Evolutionary conservation across 2,113 vertebrate species (phyloP).

Genomic region (Phocoena sinus): DNA sequence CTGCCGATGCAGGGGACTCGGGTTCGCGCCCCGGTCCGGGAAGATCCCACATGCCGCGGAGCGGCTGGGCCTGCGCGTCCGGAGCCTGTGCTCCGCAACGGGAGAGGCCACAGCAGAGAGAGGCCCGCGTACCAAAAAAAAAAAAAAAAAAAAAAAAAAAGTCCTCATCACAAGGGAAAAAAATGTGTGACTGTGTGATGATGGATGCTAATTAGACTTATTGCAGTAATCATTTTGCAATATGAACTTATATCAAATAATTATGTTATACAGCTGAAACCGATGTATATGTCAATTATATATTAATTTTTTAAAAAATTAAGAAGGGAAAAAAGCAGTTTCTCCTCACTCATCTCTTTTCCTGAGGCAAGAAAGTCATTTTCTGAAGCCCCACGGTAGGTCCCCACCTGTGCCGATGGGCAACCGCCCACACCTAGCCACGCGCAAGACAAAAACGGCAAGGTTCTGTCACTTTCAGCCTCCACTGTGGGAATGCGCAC

Average conservation of each 20-base stretch:
- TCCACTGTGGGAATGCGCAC: rapidly evolving
- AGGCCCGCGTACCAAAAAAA: too few relatives aligned
- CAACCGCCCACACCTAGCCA: not conserved
- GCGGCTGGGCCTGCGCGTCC: too few relatives aligned
- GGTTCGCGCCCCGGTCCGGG: too few relatives aligned
- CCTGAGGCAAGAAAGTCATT: not conserved
- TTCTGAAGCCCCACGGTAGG: not conserved
- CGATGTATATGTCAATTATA: not conserved
- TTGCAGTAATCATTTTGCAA: too few relatives aligned
- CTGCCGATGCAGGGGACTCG: too few relatives aligned
- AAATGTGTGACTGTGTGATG: not conserved
- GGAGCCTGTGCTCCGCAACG: too few relatives aligned
- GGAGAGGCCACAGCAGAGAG: too few relatives aligned
- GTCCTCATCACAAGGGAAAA: not conserved
- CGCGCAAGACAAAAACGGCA: not conserved
- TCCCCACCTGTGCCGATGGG: too few relatives aligned
- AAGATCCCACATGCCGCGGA: too few relatives aligned
- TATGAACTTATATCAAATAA: not conserved
- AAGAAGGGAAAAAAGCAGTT: not conserved
- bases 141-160: too few relatives aligned
- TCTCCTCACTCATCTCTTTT: not conserved
- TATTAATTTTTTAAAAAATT: not conserved
- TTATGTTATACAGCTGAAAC: not conserved
- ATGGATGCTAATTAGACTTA: not conserved
- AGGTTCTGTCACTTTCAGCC: not conserved